Evolutionary conservation across 2,797 vertebrate genomes (phyloP).

Genomic region (Alcedo quadribrachys): DNA sequence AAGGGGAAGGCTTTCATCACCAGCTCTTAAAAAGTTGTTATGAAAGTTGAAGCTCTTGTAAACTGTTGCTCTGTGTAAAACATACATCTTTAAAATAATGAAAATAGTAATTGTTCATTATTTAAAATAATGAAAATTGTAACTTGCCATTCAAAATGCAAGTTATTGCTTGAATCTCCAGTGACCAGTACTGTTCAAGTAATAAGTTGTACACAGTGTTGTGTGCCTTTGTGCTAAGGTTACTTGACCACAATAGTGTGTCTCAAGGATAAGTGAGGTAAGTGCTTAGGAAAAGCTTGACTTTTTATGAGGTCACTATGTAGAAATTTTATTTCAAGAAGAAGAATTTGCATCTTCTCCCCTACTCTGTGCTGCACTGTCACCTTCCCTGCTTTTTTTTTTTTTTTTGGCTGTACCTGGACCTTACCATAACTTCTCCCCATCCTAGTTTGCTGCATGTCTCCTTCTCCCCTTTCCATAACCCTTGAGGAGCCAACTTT

Average conservation of each 20-base stretch:
- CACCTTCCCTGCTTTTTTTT: neutral
- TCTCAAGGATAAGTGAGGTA: neutral
- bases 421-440: neutral
- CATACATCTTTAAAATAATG: neutral
- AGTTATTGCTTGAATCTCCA: neutral
- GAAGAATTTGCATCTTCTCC: neutral
- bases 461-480: neutral
- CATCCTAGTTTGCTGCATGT: neutral
- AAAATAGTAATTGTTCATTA: neutral
- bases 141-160: neutral
- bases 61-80: neutral
- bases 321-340: neutral
- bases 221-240: neutral
- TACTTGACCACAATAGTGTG: neutral
- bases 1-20: neutral
- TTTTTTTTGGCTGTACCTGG: neutral
- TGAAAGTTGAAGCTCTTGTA: neutral
- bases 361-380: neutral
- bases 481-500: neutral
- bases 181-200: neutral
- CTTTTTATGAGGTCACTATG: neutral
- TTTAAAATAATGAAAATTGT: neutral
- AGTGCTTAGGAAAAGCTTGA: neutral
- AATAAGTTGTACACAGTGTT: neutral
- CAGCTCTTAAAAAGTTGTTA: neutral